Conservation (phyloP, 2,113 vertebrate species). For the Sinosuthora webbiana region DNA sequence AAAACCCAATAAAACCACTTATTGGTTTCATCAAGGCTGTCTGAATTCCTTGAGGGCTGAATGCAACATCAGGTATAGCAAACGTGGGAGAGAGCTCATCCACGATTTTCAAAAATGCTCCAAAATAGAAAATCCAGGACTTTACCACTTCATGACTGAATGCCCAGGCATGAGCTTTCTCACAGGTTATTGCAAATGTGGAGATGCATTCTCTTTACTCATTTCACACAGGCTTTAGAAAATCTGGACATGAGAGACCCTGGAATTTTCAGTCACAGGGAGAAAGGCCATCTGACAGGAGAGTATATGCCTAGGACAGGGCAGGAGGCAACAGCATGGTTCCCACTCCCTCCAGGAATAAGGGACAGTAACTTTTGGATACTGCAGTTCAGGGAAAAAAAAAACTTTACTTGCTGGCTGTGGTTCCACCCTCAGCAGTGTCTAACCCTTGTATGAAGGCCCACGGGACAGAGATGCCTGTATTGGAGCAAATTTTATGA, state of each 20-base stretch:
- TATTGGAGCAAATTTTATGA: neutral
- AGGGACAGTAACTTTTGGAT: neutral
- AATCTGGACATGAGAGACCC: accelerated
- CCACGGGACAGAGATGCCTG: neutral
- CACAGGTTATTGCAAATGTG: neutral
- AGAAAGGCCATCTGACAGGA: neutral
- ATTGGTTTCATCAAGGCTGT: neutral
- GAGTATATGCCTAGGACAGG: no score
- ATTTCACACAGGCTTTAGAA: neutral
- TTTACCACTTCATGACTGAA: neutral
- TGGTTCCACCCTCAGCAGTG: neutral
- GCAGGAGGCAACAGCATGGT: neutral
- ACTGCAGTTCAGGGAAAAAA: neutral
- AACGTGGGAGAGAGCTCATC: neutral
- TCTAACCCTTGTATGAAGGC: neutral
- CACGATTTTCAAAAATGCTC: neutral
- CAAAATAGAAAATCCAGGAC: neutral
- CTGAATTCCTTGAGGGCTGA: neutral
- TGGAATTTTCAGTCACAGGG: neutral
- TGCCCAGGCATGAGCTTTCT: neutral
- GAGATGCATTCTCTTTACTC: neutral
- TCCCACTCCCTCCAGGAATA: neutral
- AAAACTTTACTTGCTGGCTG: neutral
- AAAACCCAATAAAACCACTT: neutral
- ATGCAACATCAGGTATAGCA: neutral